These are phyloP conservation scores for Alauda arvensis DNA, from an alignment of 2,797 vertebrate genomes.

Conservation along the genomic window DNA sequence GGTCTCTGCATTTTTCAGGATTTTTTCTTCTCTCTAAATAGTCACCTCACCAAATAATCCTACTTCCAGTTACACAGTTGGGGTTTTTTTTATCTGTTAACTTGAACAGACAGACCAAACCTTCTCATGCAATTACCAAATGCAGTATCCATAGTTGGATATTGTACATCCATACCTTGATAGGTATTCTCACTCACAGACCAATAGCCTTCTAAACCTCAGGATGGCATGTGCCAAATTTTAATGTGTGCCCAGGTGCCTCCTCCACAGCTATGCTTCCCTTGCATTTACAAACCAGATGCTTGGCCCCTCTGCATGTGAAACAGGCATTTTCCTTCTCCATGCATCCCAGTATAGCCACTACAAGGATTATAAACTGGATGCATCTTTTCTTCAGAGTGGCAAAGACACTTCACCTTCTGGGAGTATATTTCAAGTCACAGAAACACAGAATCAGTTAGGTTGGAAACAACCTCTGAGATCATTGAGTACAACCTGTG, in stretches of 20 bases:
- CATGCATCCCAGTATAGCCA: rapidly evolving
- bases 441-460: not conserved
- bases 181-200: not conserved
- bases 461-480: rapidly evolving
- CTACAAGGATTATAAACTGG: not conserved
- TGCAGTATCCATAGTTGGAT: not conserved
- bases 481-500: too few relatives aligned
- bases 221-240: not conserved
- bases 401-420: not conserved
- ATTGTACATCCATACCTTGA: too few relatives aligned
- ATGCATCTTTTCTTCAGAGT: not conserved
- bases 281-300: not conserved
- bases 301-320: not conserved
- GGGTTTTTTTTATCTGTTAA: not conserved
- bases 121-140: not conserved
- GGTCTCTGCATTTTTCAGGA: not conserved
- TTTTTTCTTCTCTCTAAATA: not conserved
- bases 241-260: not conserved
- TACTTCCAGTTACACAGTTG: not conserved
- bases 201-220: not conserved
- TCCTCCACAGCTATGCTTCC: not conserved
- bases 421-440: not conserved
- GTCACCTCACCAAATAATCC: not conserved
- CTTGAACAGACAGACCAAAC: not conserved
- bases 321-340: not conserved